These are phyloP conservation scores for Phalacrocorax brasilianus DNA, from an alignment of 2,113 vertebrate genomes.

Conservation along the genomic window DNA sequence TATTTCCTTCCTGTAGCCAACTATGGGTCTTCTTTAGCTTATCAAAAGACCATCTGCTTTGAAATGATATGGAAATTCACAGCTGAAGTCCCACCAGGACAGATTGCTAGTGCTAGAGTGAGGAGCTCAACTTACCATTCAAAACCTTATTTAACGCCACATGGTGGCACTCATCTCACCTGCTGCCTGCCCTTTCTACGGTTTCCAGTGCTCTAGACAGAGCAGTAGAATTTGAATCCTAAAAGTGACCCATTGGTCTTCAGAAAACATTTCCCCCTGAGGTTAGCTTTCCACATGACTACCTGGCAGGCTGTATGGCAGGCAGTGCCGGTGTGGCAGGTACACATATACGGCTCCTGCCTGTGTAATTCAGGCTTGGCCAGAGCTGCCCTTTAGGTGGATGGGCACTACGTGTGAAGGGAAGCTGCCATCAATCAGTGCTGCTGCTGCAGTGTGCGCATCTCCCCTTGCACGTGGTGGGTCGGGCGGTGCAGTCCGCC, in stretches of 20 bases:
- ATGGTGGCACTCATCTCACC: background rate
- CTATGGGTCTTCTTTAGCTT: background rate
- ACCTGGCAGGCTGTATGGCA: background rate
- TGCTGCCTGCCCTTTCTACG: background rate
- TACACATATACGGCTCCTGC: too few relatives aligned
- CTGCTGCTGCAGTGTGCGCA: background rate
- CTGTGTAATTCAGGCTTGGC: background rate
- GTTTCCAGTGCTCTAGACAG: background rate
- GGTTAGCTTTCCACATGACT: background rate
- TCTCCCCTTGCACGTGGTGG: accelerated
- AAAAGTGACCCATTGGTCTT: background rate
- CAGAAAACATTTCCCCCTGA: background rate
- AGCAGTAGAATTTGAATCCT: background rate
- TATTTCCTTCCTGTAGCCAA: background rate
- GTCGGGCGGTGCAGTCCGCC: background rate
- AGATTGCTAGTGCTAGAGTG: background rate
- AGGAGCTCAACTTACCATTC: background rate
- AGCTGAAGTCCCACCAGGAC: background rate
- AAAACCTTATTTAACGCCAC: background rate
- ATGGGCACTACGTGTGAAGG: background rate
- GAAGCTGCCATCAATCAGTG: background rate
- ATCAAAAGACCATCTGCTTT: background rate
- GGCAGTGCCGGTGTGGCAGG: background rate
- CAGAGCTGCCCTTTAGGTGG: background rate
- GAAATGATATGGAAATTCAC: background rate